A percentile compares a stretch with the other conserved stretches of the same genome.
These are phyloP conservation scores for Taurulus bubalis DNA, from an alignment of 2,113 vertebrate species.

Conservation along the genomic window DNA sequence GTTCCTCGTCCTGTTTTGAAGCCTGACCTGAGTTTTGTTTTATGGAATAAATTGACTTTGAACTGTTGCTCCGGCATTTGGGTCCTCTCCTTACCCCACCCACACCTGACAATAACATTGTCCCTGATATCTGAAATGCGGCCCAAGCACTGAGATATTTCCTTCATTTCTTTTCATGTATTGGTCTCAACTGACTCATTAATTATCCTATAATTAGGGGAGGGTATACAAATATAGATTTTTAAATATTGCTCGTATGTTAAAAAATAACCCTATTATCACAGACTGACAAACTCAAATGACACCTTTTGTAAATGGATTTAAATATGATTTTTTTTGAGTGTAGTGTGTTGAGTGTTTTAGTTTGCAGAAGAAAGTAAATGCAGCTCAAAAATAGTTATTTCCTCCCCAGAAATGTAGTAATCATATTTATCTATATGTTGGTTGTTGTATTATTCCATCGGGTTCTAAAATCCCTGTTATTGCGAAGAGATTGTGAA, in stretches of 20 bases:
- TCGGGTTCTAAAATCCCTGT: conserved; percentile 31
- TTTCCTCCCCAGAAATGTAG: neutral
- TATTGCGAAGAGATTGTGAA: conserved; percentile 35
- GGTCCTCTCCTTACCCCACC: too few species aligned
- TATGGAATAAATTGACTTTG: too few species aligned
- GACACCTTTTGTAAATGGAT: neutral
- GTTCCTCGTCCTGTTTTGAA: too few species aligned
- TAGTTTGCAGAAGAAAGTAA: neutral
- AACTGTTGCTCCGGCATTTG: too few species aligned
- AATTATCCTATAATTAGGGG: neutral
- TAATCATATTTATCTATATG: conserved; percentile 13
- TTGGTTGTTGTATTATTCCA: conserved; percentile 2
- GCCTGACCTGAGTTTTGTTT: too few species aligned
- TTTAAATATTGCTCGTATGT: neutral
- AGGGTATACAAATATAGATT: neutral
- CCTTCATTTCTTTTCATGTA: too few species aligned
- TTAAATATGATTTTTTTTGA: neutral
- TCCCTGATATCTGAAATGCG: neutral
- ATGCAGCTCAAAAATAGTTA: neutral
- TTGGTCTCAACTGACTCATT: too few species aligned
- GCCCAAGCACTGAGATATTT: neutral
- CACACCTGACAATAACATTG: too few species aligned
- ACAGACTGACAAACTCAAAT: neutral
- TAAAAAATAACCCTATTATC: neutral
- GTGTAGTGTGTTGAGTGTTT: neutral